Percentiles rank a stretch among this genome's conserved stretches.
These are phyloP conservation scores for Strix aluco DNA, from an alignment of 2,113 vertebrate species.

Conservation along the genomic window DNA sequence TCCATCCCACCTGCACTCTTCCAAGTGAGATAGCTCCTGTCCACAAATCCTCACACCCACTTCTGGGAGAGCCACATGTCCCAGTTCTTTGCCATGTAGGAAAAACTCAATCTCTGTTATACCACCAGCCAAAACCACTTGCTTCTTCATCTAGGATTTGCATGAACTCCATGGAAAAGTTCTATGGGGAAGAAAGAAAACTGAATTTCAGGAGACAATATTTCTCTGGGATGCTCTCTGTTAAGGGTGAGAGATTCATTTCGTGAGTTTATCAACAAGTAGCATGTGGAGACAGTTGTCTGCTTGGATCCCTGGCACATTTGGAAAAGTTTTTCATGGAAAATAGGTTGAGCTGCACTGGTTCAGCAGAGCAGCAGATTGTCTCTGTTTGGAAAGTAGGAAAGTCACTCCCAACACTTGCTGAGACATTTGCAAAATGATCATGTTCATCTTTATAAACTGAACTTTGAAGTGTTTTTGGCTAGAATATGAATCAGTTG, in stretches of 20 bases:
- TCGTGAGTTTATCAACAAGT: neutral
- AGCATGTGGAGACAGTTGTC: neutral
- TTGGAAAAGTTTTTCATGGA: neutral
- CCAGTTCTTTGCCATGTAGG: neutral
- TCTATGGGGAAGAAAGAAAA: neutral
- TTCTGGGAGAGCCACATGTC: neutral
- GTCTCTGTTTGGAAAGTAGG: conserved; percentile 3
- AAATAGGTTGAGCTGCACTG: neutral
- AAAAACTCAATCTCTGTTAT: neutral
- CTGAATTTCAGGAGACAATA: neutral
- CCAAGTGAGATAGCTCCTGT: neutral
- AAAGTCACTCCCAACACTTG: neutral
- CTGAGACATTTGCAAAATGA: neutral
- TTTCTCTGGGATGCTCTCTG: neutral
- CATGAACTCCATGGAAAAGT: neutral
- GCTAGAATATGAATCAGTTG: neutral
- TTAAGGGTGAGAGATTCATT: neutral
- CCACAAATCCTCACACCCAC: neutral
- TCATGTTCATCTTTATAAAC: neutral
- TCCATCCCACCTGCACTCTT: neutral
- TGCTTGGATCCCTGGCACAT: neutral
- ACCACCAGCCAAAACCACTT: neutral
- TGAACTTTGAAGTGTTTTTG: neutral
- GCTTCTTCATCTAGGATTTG: neutral
- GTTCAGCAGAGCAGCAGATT: conserved; percentile 21